These are phyloP conservation scores for Limnodromus scolopaceus DNA, from an alignment of 2,797 vertebrate species.

Conservation along the genomic window DNA sequence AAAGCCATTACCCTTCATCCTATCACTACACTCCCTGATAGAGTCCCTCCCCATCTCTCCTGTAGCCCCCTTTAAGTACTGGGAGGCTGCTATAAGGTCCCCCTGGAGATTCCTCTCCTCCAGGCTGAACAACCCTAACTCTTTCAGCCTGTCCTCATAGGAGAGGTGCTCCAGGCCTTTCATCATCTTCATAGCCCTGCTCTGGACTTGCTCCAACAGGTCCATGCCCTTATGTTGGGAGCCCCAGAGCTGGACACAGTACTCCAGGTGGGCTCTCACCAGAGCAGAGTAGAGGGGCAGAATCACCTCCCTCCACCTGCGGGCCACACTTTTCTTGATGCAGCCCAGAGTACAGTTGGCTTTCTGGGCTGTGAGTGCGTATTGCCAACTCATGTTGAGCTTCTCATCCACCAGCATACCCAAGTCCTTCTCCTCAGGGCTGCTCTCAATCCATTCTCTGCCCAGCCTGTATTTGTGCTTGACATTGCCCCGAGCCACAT, in stretches of 20 bases:
- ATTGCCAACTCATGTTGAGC: not conserved
- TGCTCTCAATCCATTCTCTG: not conserved
- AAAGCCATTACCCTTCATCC: not conserved
- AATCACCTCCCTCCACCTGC: not conserved
- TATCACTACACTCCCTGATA: not conserved
- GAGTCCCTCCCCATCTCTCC: not conserved
- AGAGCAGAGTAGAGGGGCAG: not conserved
- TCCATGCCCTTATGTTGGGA: not conserved
- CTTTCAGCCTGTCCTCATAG: not conserved
- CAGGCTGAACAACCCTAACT: not conserved
- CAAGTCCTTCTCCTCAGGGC: not conserved
- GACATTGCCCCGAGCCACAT: not conserved
- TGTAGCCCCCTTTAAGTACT: not conserved
- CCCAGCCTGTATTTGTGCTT: not conserved
- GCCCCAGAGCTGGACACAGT: not conserved
- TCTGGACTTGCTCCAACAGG: not conserved
- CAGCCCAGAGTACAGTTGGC: not conserved
- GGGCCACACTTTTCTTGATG: not conserved
- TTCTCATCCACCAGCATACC: not conserved
- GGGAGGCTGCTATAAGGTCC: not conserved
- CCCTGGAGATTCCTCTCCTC: not conserved
- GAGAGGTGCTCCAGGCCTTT: not conserved
- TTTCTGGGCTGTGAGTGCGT: not conserved
- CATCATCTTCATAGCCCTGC: not conserved
- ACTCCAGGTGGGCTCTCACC: not conserved